A percentile compares a stretch with the other conserved stretches of the same genome.
Evolutionary conservation across 2,797 vertebrate species (phyloP).

Genomic region (Nannoperca australis): DNA sequence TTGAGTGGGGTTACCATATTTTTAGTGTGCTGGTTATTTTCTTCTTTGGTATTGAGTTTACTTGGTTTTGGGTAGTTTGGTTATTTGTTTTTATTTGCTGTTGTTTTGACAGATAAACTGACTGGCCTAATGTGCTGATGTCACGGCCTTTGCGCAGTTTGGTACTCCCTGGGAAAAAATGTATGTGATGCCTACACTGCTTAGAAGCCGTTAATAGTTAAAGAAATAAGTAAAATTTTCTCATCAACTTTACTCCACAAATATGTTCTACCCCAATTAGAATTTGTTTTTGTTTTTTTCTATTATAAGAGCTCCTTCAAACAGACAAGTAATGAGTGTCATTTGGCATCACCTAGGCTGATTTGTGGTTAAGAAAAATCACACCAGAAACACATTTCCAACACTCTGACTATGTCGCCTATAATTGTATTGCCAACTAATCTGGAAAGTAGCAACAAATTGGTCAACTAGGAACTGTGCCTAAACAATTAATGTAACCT

Average conservation of each 20-base stretch:
- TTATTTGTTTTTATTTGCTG: background rate
- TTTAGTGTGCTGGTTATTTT: background rate
- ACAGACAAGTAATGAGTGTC: background rate
- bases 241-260: background rate
- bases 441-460: slow-evolving; percentile 4
- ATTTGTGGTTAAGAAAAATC: background rate
- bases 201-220: background rate
- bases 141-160: too few relatives aligned
- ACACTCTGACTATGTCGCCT: background rate
- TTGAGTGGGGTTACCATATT: background rate
- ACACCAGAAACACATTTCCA: background rate
- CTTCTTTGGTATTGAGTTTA: background rate
- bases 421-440: background rate
- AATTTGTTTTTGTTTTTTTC: background rate
- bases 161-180: background rate
- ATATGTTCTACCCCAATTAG: background rate
- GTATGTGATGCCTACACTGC: background rate
- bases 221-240: background rate
- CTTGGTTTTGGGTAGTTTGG: background rate
- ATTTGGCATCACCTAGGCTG: background rate
- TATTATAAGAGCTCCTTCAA: background rate
- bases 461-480: background rate
- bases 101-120: background rate
- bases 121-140: background rate
- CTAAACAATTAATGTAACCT: slow-evolving; percentile 3